Evolutionary conservation across 2,113 vertebrate genomes (phyloP), one percentile per base, ranked within the genome.

Genomic region (Ptychochromis oligacanthus): DNA sequence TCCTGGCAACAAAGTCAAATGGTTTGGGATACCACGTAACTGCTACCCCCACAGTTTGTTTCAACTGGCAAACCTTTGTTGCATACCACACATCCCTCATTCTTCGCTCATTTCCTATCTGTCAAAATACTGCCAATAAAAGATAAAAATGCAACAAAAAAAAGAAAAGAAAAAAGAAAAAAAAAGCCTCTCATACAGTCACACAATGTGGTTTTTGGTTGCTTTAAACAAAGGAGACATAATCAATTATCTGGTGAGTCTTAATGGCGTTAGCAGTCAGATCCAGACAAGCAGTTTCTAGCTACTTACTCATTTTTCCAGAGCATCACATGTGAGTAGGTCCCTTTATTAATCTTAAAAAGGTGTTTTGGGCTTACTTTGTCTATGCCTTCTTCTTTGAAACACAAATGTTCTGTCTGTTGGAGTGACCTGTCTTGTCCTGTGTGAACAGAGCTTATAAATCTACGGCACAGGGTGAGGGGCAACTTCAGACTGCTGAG

Each of bases 1-100:
- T 70, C 65, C 65, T 52, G 65, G 65, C 65, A 70, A 70, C 65
- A 9, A 70, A 52, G 43, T 70, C 43, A 70, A 70, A 70, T 70
- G 65, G 65, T 70, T 31, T 70, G 65, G 43, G 65, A 70, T 70
- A 70, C 65, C 65, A 70, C 43, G 6, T 31, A 70, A 70, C 15
- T 70, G 65, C 24, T 52, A 70, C 65, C 6, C 65, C 43, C 24
- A 70, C 65, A 70, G 3, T 70, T 70, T 70, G 65, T 49, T 70
- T 70, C 65, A 70, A 70, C 65, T 70, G 43, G 49, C 65, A 70
- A 70, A 70, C 43, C 65, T 52, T 52, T 70, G 43, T 31, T 26
- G 2, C 65, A 49, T 70, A 70, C 40, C 64, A 20, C 65, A 70
- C 43, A 28, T 70, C 43, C 43, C 43, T 70, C 43, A 70, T 70